phyloP scores from a whole-genome alignment of 2,797 vertebrate genomes.

The Pempheris klunzingeri region DNA sequence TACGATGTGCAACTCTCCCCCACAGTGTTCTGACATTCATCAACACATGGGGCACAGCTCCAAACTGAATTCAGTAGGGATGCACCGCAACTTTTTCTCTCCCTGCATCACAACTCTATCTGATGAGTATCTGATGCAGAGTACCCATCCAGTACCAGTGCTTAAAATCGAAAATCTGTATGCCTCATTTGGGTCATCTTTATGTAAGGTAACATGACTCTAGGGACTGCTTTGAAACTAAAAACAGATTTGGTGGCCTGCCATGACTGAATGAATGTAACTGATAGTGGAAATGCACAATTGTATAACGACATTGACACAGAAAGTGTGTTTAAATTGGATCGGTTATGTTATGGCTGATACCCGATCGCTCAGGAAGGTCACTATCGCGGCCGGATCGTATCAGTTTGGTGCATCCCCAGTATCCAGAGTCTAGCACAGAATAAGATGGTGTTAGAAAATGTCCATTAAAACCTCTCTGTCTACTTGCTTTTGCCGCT shows the following conservation, averaged over 20 bases:
- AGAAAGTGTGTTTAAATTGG: conserved; percentile 3
- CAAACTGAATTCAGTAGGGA: neutral
- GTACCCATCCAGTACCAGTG: neutral
- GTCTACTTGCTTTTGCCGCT: neutral
- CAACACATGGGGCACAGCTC: neutral
- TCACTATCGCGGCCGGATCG: neutral
- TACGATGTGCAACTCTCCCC: conserved; percentile 38
- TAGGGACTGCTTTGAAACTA: neutral
- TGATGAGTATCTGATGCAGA: neutral
- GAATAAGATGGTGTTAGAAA: neutral
- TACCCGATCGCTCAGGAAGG: neutral
- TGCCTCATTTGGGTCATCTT: neutral
- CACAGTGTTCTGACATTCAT: no score
- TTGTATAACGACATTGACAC: neutral
- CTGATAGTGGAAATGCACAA: neutral
- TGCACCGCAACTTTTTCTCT: neutral
- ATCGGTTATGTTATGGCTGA: neutral
- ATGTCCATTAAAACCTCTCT: neutral
- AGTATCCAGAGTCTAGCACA: neutral
- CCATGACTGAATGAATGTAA: conserved; percentile 3
- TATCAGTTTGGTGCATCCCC: neutral
- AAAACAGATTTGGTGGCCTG: conserved; percentile 1
- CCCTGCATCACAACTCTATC: neutral
- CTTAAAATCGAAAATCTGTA: neutral
- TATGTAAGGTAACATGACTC: neutral